Conservation (phyloP, 1,140 invertebrate genomes). For the Dufourea novaeangliae region DNA sequence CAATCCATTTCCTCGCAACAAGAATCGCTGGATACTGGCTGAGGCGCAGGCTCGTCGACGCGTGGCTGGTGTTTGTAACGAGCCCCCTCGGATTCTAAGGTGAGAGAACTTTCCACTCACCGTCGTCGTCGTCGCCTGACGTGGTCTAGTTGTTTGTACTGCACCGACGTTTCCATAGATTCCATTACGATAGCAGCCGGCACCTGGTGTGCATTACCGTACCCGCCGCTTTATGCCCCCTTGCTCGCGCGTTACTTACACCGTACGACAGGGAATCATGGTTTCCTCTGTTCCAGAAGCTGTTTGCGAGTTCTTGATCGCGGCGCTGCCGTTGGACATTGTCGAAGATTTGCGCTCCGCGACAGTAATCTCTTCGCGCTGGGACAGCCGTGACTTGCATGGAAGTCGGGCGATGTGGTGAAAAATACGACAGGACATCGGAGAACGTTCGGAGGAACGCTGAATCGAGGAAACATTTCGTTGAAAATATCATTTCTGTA, state of each 20-base stretch:
- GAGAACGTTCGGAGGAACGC: too few species aligned
- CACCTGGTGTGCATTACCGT: slow-evolving; percentile 17
- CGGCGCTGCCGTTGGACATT: background rate
- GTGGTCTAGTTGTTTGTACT: slow-evolving; percentile 29
- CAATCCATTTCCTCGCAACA: background rate
- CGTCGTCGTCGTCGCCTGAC: background rate
- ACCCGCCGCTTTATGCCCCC: background rate
- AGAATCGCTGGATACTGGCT: background rate
- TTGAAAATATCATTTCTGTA: too few species aligned
- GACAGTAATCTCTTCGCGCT: background rate
- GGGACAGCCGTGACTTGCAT: background rate
- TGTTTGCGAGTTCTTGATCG: background rate
- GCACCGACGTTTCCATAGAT: slow-evolving; percentile 41
- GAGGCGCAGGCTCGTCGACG: background rate
- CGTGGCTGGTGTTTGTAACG: background rate
- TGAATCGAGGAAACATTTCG: too few species aligned
- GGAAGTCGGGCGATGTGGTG: too few species aligned
- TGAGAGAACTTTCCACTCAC: slow-evolving; percentile 22
- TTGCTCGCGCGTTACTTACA: slow-evolving; percentile 11
- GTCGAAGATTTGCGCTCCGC: background rate
- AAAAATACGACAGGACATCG: too few species aligned
- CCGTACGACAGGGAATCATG: background rate
- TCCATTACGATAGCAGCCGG: slow-evolving; percentile 38
- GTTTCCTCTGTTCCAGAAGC: background rate
- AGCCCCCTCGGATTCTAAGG: background rate